A percentile compares a stretch with the other conserved stretches of the same genome.
Evolutionary conservation across 2,888 invertebrate genomes (phyloP).

Genomic region (Caenorhabditis sp.): DNA sequence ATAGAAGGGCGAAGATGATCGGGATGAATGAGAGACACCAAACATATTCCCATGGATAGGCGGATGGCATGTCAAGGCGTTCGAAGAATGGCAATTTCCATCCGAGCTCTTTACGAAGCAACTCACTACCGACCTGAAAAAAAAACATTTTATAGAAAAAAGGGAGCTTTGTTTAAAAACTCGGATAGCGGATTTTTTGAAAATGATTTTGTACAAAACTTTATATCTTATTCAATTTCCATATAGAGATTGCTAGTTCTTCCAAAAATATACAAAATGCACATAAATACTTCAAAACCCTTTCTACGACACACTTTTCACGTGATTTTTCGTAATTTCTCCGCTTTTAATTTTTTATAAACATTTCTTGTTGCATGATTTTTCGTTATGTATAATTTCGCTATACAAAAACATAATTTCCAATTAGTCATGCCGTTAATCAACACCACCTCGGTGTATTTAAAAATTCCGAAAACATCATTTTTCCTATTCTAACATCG

Average conservation of each 20-base stretch:
- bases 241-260: too few relatives aligned
- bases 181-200: too few relatives aligned
- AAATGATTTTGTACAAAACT: too few relatives aligned
- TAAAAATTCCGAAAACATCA: neutral
- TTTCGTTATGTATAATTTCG: neutral
- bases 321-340: too few relatives aligned
- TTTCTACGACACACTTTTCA: too few relatives aligned
- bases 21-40: slow-evolving; percentile 68
- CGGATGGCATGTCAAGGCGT: slow-evolving; percentile 64
- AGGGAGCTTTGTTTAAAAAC: too few relatives aligned
- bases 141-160: slow-evolving; percentile 1
- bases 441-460: neutral
- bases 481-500: neutral
- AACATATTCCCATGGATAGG: slow-evolving; percentile 65
- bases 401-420: neutral
- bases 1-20: slow-evolving; percentile 54
- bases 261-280: too few relatives aligned
- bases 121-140: slow-evolving; percentile 63
- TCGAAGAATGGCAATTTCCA: slow-evolving; percentile 50
- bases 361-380: neutral
- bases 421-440: neutral
- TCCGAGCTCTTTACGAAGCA: slow-evolving; percentile 49
- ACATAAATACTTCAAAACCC: too few relatives aligned
- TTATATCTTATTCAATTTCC: too few relatives aligned
- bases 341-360: neutral